A percentile compares a stretch with the other conserved stretches of the same genome.
Evolutionary conservation across 2,888 invertebrate genomes (phyloP).

Genomic region (Bruchidius siliquastri): DNA sequence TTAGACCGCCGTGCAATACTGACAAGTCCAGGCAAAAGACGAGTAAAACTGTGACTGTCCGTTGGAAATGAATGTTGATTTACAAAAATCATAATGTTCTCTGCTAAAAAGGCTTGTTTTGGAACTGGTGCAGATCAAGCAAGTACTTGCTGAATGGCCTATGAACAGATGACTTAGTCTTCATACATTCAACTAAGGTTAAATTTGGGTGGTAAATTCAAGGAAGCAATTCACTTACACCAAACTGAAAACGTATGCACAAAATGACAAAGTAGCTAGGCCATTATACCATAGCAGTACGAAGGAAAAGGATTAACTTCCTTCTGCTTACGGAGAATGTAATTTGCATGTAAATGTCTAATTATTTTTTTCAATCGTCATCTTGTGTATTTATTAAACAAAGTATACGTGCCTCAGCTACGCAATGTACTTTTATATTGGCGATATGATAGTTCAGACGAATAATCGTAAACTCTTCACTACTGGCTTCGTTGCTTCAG

Average conservation of each 20-base stretch:
- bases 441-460: neutral
- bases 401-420: neutral
- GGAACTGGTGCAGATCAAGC: no score
- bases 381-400: neutral
- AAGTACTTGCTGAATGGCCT: no score
- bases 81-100: no score
- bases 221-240: neutral
- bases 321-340: neutral
- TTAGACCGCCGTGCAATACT: no score
- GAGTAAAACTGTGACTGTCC: no score
- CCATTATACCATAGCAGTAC: neutral
- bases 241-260: neutral
- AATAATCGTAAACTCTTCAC: neutral
- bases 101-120: no score
- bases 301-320: neutral
- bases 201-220: no score
- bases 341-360: neutral
- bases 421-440: neutral
- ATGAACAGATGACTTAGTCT: no score
- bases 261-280: neutral
- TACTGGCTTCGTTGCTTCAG: neutral
- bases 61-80: no score
- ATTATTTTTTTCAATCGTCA: neutral
- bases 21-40: no score
- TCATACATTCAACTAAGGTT: no score